Evolutionary conservation across 1,140 invertebrate genomes (phyloP).

Genomic region (Dendrolimus kikuchii): DNA sequence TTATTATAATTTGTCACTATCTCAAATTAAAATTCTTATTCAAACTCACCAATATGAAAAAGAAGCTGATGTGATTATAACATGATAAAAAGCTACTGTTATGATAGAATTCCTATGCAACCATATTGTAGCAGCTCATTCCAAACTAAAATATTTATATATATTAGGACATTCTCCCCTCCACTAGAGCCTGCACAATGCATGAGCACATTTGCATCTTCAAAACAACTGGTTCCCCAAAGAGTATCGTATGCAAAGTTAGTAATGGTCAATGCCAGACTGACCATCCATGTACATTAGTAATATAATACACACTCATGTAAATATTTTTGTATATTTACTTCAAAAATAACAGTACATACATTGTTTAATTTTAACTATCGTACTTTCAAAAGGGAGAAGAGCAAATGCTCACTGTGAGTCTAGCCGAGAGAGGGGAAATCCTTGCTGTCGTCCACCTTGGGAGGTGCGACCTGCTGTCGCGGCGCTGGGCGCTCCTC

Average conservation of each 20-base stretch:
- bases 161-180: slow-evolving; percentile 21
- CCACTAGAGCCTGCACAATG: slow-evolving; percentile 23
- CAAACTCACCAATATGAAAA: slow-evolving; percentile 43
- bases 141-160: slow-evolving; percentile 44
- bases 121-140: slow-evolving; percentile 47
- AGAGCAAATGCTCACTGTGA: slow-evolving; percentile 47
- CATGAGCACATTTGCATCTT: slow-evolving; percentile 17
- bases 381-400: slow-evolving; percentile 58
- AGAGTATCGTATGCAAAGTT: slow-evolving; percentile 1
- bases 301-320: slow-evolving; percentile 70
- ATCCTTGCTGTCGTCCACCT: slow-evolving; percentile 95
- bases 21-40: slow-evolving; percentile 58
- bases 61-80: slow-evolving; percentile 63
- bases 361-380: slow-evolving; percentile 69
- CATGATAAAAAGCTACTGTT: slow-evolving; percentile 62
- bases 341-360: slow-evolving; percentile 73
- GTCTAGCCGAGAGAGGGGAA: slow-evolving; percentile 91
- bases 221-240: slow-evolving; percentile 19
- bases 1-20: slow-evolving; percentile 60
- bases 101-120: slow-evolving; percentile 47
- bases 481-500: slow-evolving; percentile 41
- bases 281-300: slow-evolving; percentile 11
- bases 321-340: slow-evolving; percentile 73
- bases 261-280: not conserved
- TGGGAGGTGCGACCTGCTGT: slow-evolving; percentile 81